Evolutionary conservation across 2,113 vertebrate species (phyloP), one percentile per base, ranked within the genome.

Genomic region (Benitochromis conjunctus): DNA sequence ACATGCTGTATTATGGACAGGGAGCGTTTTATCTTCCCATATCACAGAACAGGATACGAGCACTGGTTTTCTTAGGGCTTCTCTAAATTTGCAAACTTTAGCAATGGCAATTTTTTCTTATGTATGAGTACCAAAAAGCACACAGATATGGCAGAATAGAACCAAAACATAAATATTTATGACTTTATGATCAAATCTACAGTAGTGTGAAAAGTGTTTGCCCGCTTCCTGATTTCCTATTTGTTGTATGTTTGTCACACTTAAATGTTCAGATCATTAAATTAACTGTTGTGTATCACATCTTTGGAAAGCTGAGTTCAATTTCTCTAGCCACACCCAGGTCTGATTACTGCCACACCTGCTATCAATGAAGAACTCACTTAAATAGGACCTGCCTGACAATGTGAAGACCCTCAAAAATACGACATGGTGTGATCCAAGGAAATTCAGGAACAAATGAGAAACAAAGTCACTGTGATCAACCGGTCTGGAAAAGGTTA

Each of bases 371-470:
- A 64, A 64, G 31, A n/a, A 64, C 31, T 36, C 31, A 64, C 4
- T 12, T 64, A 64, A 36, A 38, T 29, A n/a, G 60, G 31, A 38
- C 4, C 0, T 1, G 4, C 18, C 60, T 64, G 18, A 64, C 60
- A 38, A 64, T 38, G 60, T 64, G 31, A 64, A 10, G 57, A 34
- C 5, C 57, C 57, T 2, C 29, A 60, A 34, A 60, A 60, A 60
- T 34, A 29, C 1, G 31, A 64, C 31, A 38, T 38, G 31, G 10
- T 64, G 31, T 64, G 60, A 18, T 34, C 31, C 31, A 38, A 38
- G 31, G 18, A 64, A 64, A n/a, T 64, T 64, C 18, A 38, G 31
- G 31, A 64, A 64, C 31, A 62, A 62, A 62, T 36, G 9, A 62
- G 58, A 62, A 36, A 62, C 58, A 64, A 62, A 36, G 31, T 64